These are phyloP conservation scores for Hypotaenidia philippensis DNA, from an alignment of 2,797 vertebrate genomes.

Conservation along the genomic window DNA sequence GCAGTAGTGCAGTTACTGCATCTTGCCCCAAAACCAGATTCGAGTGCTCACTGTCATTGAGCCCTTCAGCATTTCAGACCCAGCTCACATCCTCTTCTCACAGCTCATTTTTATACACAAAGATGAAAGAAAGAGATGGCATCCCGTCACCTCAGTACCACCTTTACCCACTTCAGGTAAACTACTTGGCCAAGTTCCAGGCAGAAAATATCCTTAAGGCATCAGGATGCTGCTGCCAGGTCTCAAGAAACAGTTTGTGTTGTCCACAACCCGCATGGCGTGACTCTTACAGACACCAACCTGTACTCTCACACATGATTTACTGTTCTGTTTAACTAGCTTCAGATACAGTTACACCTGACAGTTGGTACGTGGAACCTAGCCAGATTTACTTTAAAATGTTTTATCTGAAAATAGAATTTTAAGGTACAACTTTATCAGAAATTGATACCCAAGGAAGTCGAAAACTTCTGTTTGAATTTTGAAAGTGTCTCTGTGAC, in stretches of 20 bases:
- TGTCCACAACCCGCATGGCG: rapidly evolving
- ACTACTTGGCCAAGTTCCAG: neutral
- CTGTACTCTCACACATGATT: neutral
- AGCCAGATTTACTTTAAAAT: neutral
- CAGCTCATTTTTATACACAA: rapidly evolving
- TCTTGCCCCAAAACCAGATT: neutral
- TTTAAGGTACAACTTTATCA: rapidly evolving
- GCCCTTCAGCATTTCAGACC: neutral
- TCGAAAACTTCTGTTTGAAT: neutral
- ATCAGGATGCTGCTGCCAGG: neutral
- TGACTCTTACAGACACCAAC: neutral
- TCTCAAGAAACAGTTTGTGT: neutral
- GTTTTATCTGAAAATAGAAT: neutral
- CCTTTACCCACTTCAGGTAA: neutral
- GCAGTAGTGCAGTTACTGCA: neutral
- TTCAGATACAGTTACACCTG: neutral
- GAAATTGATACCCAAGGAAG: neutral
- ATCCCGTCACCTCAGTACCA: neutral
- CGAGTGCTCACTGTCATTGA: rapidly evolving
- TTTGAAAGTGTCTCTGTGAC: neutral
- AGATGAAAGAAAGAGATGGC: neutral
- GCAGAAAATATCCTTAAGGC: neutral
- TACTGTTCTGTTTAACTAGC: neutral
- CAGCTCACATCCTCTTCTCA: neutral
- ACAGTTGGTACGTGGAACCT: neutral